Evolutionary conservation across 2,113 vertebrate genomes (phyloP).

Genomic region (Physeter macrocephalus): DNA sequence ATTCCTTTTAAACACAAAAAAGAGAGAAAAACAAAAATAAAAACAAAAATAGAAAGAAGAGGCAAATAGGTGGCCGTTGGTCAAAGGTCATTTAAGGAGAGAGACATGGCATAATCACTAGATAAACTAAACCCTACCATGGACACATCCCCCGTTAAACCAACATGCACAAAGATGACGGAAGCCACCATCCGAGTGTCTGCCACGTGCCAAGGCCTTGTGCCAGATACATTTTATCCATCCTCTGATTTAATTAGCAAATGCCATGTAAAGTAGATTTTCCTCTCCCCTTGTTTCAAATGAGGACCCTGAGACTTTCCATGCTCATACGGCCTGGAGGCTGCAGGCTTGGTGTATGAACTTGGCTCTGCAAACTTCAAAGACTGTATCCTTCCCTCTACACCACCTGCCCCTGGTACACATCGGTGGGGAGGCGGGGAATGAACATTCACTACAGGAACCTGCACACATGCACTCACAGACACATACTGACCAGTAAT

Average conservation of each 20-base stretch:
- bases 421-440: accelerated
- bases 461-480: background rate
- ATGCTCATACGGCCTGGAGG: background rate
- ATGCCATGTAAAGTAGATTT: background rate
- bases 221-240: background rate
- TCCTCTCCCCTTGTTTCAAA: background rate
- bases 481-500: slow-evolving; percentile 47
- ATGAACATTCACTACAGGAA: background rate
- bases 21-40: too few species aligned
- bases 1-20: background rate
- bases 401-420: background rate
- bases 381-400: background rate
- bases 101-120: background rate
- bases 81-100: background rate
- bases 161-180: background rate
- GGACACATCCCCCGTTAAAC: background rate
- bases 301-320: background rate
- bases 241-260: background rate
- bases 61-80: background rate
- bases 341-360: background rate
- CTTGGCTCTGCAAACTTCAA: background rate
- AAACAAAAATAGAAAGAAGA: background rate
- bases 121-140: background rate
- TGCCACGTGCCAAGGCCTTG: background rate
- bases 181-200: background rate